Evolutionary conservation across 2,113 vertebrate genomes (phyloP), one percentile per base, ranked within the genome.

Genomic region (Pseudorectes ferrugineus): DNA sequence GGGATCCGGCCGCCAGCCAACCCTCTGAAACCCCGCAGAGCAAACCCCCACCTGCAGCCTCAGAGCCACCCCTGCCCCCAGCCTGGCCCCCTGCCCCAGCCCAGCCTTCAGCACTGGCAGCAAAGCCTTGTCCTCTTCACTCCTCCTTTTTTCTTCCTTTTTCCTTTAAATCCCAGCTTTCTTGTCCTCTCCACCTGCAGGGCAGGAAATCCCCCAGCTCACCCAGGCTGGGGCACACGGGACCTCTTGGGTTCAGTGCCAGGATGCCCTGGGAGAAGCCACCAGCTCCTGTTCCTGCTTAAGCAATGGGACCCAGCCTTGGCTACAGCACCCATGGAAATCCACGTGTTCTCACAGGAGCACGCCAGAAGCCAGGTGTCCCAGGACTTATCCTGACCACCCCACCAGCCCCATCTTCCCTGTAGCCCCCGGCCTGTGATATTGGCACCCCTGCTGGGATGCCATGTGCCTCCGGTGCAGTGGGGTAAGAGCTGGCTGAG

Each of bases 161-260:
- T 42, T 36, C 6, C 38, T 74, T 29, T 45, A 33, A 82, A 65
- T 8, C 9, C 10, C 85, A 18, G 5, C 16, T 71, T 36, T 68
- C 46, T 20, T 28, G 40, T 57, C 38, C 20, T 35, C 33, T 40
- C 35, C 25, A 23, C 21, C 45, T n/a, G 40, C 62, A 96, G 67
- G 75, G 76, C 88, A 96, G 92, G 87, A 97, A 97, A 96, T 83
- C 70, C 70, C 74, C 42, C 6, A 14, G 67, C 74, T 83, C 70
- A 73, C 43, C 74, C 81, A 4, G 29, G 28, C 65, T 42, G 51
- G 3, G 4, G 36, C 0, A 0, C 18, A 11, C 5, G 1, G 51
- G n/a, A 51, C 24, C n/a, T 65, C 61, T 42, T 2, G 2, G 49
- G 40, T n/a, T 68, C 54, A 48, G 18, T 1, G 0, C 8, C 5